A percentile compares a stretch with the other conserved stretches of the same genome.
Evolutionary conservation across 2,888 invertebrate genomes (phyloP).

Genomic region (Syrphus vitripennis): DNA sequence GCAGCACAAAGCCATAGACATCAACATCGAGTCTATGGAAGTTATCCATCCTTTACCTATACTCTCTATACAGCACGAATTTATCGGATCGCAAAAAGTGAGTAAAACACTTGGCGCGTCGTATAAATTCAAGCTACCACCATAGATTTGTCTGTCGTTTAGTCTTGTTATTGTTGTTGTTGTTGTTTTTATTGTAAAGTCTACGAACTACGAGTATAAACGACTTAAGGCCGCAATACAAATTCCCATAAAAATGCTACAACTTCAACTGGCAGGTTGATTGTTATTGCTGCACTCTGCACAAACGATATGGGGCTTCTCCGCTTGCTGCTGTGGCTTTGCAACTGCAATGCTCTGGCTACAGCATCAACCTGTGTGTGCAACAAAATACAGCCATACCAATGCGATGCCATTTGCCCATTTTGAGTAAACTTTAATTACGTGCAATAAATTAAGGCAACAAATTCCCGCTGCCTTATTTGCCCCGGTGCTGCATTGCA

Average conservation of each 20-base stretch:
- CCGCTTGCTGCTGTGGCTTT: not conserved
- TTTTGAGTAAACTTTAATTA: slow-evolving; percentile 73
- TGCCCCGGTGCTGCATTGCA: slow-evolving; percentile 69
- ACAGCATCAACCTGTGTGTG: not conserved
- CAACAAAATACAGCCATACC: slow-evolving; percentile 16
- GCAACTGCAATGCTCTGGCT: not conserved
- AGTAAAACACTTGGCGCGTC: slow-evolving; percentile 71
- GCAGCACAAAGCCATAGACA: not conserved
- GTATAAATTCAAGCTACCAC: slow-evolving; percentile 66
- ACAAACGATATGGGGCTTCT: slow-evolving; percentile 28
- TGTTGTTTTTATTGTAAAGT: not conserved
- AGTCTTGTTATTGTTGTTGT: slow-evolving; percentile 23
- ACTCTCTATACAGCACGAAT: slow-evolving; percentile 55
- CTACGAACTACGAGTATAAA: slow-evolving; percentile 23
- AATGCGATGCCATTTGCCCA: slow-evolving; percentile 68
- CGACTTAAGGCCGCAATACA: slow-evolving; percentile 46
- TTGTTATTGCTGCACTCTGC: slow-evolving; percentile 55
- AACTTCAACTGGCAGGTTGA: slow-evolving; percentile 64
- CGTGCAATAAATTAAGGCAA: slow-evolving; percentile 74
- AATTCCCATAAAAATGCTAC: slow-evolving; percentile 67
- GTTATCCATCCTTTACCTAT: not conserved
- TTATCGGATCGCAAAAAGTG: slow-evolving; percentile 69
- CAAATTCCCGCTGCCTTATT: slow-evolving; percentile 74
- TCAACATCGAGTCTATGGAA: not conserved
- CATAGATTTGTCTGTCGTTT: slow-evolving; percentile 65